Percentiles rank a stretch among this genome's conserved stretches.
Conservation (phyloP, 2,888 invertebrate species). For the Andrena hattorfiana region DNA sequence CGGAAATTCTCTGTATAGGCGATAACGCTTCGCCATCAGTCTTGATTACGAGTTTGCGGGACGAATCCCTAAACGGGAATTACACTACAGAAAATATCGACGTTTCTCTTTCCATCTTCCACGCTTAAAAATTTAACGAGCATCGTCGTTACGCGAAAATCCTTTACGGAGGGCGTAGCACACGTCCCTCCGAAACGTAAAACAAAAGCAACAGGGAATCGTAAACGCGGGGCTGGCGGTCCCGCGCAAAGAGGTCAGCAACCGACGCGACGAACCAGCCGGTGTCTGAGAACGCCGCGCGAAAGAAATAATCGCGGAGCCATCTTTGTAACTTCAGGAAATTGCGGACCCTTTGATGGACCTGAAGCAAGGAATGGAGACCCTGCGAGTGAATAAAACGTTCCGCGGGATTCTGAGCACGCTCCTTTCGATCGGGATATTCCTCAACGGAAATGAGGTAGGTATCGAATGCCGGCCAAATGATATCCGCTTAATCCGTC, state of each 20-base stretch:
- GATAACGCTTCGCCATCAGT: too few species aligned
- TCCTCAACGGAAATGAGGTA: conserved; percentile 94
- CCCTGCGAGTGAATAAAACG: conserved; percentile 95
- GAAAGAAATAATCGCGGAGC: conserved; percentile 61
- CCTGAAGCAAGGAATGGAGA: conserved; percentile 97
- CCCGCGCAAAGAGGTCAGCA: conserved; percentile 19
- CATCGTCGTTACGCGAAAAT: too few species aligned
- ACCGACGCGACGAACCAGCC: conserved; percentile 33
- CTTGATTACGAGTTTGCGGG: too few species aligned
- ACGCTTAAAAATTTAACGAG: too few species aligned
- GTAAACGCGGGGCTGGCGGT: conserved; percentile 1
- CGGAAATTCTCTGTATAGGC: too few species aligned
- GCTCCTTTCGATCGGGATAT: conserved; percentile 97
- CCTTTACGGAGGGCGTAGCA: too few species aligned
- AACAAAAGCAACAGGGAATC: too few species aligned
- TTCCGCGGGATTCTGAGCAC: conserved; percentile 98
- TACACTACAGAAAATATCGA: too few species aligned
- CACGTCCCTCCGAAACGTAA: too few species aligned
- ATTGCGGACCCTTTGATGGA: conserved; percentile 99
- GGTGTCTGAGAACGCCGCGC: neutral
- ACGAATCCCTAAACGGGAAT: too few species aligned
- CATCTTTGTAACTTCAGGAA: conserved; percentile 88
- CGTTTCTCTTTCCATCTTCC: too few species aligned
- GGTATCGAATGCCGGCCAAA: conserved; percentile 81
- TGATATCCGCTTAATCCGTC: conserved; percentile 81